These are phyloP conservation scores for Eptesicus fuscus DNA, from an alignment of 2,113 vertebrate species.

Conservation along the genomic window DNA sequence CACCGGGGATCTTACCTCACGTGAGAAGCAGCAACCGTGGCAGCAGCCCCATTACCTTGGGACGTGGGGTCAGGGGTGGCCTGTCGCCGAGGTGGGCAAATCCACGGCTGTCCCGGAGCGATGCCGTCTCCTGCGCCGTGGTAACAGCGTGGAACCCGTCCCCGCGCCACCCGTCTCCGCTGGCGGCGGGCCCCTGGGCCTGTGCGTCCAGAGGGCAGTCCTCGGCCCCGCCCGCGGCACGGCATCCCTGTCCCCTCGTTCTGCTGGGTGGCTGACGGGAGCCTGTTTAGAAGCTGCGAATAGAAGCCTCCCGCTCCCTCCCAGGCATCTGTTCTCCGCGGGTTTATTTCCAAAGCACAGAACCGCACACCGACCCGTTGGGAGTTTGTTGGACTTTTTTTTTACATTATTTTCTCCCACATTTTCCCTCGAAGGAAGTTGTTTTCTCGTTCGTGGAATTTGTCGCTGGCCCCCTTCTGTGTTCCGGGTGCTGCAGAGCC, in stretches of 20 bases:
- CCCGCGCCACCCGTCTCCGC: neutral
- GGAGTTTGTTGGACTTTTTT: conserved; percentile 62
- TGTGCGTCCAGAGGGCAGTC: conserved; percentile 50
- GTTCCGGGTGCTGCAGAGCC: neutral
- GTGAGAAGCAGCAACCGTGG: neutral
- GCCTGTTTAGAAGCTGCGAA: conserved; percentile 73
- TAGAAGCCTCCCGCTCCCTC: conserved; percentile 71
- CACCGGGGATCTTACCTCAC: rapidly evolving
- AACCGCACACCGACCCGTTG: conserved; percentile 57
- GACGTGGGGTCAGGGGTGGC: neutral
- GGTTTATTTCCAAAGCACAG: conserved; percentile 73
- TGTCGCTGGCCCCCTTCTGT: neutral
- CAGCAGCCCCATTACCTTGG: neutral
- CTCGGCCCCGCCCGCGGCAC: conserved; percentile 56
- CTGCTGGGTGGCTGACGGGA: conserved; percentile 75
- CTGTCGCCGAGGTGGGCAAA: neutral
- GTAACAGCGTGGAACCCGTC: neutral
- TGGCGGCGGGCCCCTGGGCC: neutral
- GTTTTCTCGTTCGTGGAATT: neutral
- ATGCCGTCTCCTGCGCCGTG: neutral
- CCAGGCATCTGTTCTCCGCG: conserved; percentile 73
- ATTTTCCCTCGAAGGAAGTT: conserved; percentile 37
- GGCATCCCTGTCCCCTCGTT: conserved; percentile 73
- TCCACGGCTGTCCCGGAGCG: neutral
- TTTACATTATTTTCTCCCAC: conserved; percentile 58